Evolutionary conservation across 2,797 vertebrate genomes (phyloP), one percentile per base, ranked within the genome.

Genomic region (Enteromius radiatus): DNA sequence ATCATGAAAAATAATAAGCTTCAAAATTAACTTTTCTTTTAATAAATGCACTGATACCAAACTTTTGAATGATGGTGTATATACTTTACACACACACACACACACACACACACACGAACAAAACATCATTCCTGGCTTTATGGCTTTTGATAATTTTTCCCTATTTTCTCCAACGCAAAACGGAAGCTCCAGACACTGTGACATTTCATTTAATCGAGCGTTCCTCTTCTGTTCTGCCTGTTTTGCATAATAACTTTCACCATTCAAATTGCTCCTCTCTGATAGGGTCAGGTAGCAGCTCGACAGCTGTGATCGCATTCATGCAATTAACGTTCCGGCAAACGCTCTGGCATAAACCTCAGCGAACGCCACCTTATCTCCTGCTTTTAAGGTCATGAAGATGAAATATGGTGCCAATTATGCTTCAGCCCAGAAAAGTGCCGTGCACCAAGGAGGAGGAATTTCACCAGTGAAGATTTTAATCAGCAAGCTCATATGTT

Each of bases 161-260:
- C 75, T 56, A 41, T 68, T 71, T 69, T 59, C 64, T 45, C 43
- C 19, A 26, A 56, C 19, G 17, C 8, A 14, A 75, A 69, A 33
- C 41, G 45, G 15, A 73, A 56, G 67, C 61, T 76, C 75, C 43
- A 71, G 52, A 83, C 77, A 67, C 61, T 11, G 76, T 84, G 82
- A 79, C 56, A 70, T 81, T 56, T 81, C 31, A 15, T 49, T 31
- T 74, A 71, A 52, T 41, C 47, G 54, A 82, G 67, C 75, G 36
- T 78, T 74, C 5, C 36, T 63, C 54, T 69, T 73, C 61, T 49
- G 80, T 54, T 49, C 69, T 43, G 73, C 47, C 52, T 59, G 33
- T 68, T 83, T 75, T 81, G 81, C 86, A 78, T 85, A 75, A 83
- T 78, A 77, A 78, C 81, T 84, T 74, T 70, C 59, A 65, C 63